Conservation (phyloP, 2,113 vertebrate genomes). For the Caretta caretta region DNA sequence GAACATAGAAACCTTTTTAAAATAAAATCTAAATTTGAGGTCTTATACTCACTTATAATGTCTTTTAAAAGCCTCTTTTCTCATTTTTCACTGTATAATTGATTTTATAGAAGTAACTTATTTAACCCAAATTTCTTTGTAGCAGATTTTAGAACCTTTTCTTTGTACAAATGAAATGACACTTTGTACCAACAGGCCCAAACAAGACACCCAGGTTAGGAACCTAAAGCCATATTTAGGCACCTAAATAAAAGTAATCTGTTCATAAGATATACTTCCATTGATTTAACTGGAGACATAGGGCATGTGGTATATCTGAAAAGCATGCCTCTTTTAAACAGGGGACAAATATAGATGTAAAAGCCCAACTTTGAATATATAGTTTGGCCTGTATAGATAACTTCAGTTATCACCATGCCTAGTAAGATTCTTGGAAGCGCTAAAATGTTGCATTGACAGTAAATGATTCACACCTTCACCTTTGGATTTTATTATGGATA, state of each 20-base stretch:
- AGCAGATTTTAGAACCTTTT: not conserved
- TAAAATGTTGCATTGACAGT: not conserved
- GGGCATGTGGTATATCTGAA: not conserved
- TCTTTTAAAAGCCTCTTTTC: not conserved
- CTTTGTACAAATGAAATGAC: not conserved
- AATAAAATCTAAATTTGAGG: not conserved
- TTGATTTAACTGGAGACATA: not conserved
- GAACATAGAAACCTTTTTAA: not conserved
- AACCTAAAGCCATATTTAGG: not conserved
- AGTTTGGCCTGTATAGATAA: not conserved
- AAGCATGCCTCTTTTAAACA: not conserved
- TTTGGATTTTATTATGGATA: not conserved
- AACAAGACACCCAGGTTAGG: not conserved
- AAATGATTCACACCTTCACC: not conserved
- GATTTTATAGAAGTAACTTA: not conserved
- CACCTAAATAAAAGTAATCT: not conserved
- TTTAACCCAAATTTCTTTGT: not conserved
- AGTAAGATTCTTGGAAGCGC: not conserved
- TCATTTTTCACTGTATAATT: not conserved
- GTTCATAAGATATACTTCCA: not conserved
- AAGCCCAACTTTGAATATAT: not conserved
- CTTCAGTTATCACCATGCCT: not conserved
- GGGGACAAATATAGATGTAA: not conserved
- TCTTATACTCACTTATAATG: not conserved
- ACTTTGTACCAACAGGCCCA: not conserved